Evolutionary conservation across 2,888 invertebrate genomes (phyloP).

Genomic region (Polymixis lichenea): DNA sequence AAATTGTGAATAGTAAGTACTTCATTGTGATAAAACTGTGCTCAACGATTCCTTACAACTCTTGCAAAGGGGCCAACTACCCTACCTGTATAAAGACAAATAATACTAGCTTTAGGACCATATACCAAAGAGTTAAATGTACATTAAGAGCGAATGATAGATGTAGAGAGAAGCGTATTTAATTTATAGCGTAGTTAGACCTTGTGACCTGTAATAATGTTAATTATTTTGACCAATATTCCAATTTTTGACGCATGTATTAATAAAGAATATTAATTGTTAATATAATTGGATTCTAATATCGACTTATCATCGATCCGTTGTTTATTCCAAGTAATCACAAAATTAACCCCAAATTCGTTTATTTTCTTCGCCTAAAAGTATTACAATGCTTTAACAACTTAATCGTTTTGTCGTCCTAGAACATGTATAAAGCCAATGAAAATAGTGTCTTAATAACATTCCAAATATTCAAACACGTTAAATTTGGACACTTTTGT

Average conservation of each 20-base stretch:
- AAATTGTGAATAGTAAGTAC: conserved; percentile 62
- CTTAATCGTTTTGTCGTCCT: conserved; percentile 80
- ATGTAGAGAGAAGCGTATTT: conserved; percentile 82
- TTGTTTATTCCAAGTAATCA: conserved; percentile 55
- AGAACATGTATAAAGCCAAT: conserved; percentile 85
- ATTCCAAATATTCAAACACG: conserved; percentile 89
- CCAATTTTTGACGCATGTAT: conserved; percentile 73
- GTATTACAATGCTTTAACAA: conserved; percentile 80
- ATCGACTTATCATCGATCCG: conserved; percentile 62
- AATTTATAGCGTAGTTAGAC: conserved; percentile 86
- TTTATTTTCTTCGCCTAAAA: conserved; percentile 70
- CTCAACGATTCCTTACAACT: conserved; percentile 60
- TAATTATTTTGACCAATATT: conserved; percentile 84
- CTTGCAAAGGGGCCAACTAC: conserved; percentile 81
- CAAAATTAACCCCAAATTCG: conserved; percentile 66
- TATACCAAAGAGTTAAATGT: conserved; percentile 90
- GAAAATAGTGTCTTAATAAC: conserved; percentile 89
- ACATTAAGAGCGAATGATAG: conserved; percentile 86
- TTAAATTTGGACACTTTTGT: conserved; percentile 90
- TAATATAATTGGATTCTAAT: conserved; percentile 61
- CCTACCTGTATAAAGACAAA: conserved; percentile 84
- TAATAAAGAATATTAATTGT: conserved; percentile 53
- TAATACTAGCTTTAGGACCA: conserved; percentile 87
- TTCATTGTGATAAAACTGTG: conserved; percentile 66
- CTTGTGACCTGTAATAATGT: conserved; percentile 84